Conservation (phyloP, 2,888 invertebrate species). For the Lagria hirta region DNA sequence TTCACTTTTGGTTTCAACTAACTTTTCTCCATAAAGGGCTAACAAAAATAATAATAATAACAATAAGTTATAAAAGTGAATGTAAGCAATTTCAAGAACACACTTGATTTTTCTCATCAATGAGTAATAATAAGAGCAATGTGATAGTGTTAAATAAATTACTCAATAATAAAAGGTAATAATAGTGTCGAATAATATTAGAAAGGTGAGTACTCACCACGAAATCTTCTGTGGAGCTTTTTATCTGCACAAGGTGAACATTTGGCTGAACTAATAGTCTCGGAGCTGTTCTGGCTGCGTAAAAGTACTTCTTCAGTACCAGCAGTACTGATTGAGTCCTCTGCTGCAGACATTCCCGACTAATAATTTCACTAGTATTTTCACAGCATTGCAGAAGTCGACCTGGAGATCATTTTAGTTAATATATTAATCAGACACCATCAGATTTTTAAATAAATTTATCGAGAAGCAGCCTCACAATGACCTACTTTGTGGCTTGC, state of each 20-base stretch:
- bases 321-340: conserved; percentile 22
- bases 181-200: background rate
- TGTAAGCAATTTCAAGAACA: conserved; percentile 14
- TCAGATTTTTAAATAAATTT: conserved; percentile 10
- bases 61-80: too few species aligned
- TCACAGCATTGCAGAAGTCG: conserved; percentile 12
- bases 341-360: conserved; percentile 11
- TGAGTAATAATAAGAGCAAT: too few species aligned
- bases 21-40: too few species aligned
- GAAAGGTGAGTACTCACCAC: background rate
- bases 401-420: conserved; percentile 9
- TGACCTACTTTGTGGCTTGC: conserved; percentile 20
- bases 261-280: conserved; percentile 6
- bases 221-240: background rate
- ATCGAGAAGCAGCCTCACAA: conserved; percentile 9
- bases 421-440: conserved; percentile 9
- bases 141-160: conserved; percentile 14
- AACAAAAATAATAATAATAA: too few species aligned
- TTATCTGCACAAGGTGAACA: background rate
- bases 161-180: conserved; percentile 2
- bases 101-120: conserved; percentile 8
- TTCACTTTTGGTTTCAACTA: too few species aligned
- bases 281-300: conserved; percentile 12
- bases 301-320: conserved; percentile 15
- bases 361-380: conserved; percentile 11